Evolutionary conservation across 2,113 vertebrate species (phyloP), one percentile per base, ranked within the genome.

Genomic region (Okapia johnstoni): DNA sequence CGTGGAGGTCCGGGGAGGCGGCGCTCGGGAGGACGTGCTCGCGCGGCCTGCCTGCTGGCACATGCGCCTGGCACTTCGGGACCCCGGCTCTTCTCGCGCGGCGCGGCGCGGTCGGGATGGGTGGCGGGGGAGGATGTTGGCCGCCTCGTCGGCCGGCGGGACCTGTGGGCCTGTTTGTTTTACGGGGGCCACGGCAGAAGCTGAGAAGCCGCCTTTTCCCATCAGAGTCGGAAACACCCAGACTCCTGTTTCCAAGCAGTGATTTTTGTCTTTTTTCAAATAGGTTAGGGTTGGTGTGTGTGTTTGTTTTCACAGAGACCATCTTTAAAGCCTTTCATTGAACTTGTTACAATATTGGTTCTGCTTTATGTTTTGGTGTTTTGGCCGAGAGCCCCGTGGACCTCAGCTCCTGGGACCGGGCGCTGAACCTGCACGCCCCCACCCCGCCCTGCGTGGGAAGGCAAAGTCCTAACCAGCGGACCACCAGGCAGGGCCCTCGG

Each of bases 181-280:
- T 63, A 6, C 11, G 80, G 80, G 2, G 66, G 36, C 50, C 2
- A 1, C 6, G 46, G 54, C 55, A 50, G 92, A 96, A 54, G 50
- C 66, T 48, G 88, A 79, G 48, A 88, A 66, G 58, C 58, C 14
- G 25, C 63, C 21, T 55, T 88, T 96, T 88, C 80, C 83, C 89
- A 46, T 81, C 54, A 14, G 48, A 23, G n/a, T 25, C 54, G 16
- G 92, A 70, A 97, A 93, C 54, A 77, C 58, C 77, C 48, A 55
- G 58, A n/a, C 58, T 60, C 33, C 26, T 21, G 28, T 81, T 90
- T 83, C 88, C 76, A 85, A 83, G 80, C 25, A 76, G 40, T 25
- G 80, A 12, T 92, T 87, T 96, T 91, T 66, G 33, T 63, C 19
- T 33, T 33, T 60, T 12, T 28, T 13, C 19, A 40, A 50, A 48